Conservation (phyloP, 2,888 invertebrate genomes). For the Aporophyla lueneburgensis region DNA sequence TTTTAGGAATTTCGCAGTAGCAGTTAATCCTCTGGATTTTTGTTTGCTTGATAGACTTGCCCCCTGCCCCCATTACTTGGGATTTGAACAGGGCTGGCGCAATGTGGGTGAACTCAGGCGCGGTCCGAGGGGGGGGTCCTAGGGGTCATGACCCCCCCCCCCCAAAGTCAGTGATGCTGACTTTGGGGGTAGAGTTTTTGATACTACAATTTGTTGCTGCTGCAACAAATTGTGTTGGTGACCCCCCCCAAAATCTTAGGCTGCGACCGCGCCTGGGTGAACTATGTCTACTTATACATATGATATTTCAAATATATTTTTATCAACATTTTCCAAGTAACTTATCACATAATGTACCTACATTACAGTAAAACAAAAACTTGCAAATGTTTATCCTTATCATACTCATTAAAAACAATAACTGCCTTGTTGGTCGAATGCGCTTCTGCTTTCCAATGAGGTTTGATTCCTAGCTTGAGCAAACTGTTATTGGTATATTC, state of each 20-base stretch:
- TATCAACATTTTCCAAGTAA: neutral
- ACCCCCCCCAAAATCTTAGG: too few relatives aligned
- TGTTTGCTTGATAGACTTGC: neutral
- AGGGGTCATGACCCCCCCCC: too few relatives aligned
- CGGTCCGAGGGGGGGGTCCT: too few relatives aligned
- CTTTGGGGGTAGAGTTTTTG: too few relatives aligned
- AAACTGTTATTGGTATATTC: neutral
- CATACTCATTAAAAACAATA: neutral
- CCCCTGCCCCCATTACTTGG: neutral
- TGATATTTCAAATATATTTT: neutral
- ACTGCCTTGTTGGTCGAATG: neutral
- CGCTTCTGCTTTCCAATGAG: neutral
- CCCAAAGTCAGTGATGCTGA: too few relatives aligned
- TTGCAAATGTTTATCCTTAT: too few relatives aligned
- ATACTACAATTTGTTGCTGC: too few relatives aligned
- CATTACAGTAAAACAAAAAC: neutral
- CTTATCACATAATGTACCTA: neutral
- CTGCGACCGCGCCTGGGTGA: too few relatives aligned
- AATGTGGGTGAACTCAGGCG: neutral
- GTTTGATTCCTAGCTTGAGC: neutral
- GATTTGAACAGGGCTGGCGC: neutral
- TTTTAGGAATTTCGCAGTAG: neutral
- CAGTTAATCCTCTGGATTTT: neutral
- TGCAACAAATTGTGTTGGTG: too few relatives aligned
- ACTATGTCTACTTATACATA: neutral